These are phyloP conservation scores for Pollenia griseotomentosa DNA, from an alignment of 2,888 invertebrate species.

Conservation along the genomic window DNA sequence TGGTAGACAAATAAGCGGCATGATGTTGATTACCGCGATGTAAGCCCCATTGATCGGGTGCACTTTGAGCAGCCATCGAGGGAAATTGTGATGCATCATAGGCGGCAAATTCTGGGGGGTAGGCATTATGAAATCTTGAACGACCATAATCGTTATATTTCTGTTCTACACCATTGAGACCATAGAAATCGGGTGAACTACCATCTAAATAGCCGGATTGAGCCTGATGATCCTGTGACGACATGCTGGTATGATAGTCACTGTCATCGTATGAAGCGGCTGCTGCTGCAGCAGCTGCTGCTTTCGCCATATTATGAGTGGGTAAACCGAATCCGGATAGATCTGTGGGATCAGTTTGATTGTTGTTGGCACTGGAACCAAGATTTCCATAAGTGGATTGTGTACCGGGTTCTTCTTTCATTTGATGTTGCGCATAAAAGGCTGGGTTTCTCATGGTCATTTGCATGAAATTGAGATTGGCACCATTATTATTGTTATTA, in stretches of 20 bases:
- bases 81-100: slow-evolving; percentile 90
- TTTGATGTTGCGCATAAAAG: slow-evolving; percentile 82
- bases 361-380: slow-evolving; percentile 75
- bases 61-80: slow-evolving; percentile 88
- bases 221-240: slow-evolving; percentile 81
- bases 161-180: slow-evolving; percentile 76
- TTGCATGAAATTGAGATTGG: slow-evolving; percentile 82
- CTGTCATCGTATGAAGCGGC: slow-evolving; percentile 78
- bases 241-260: slow-evolving; percentile 80
- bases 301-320: slow-evolving; percentile 77
- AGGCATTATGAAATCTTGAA: slow-evolving; percentile 83
- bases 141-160: slow-evolving; percentile 80
- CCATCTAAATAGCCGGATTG: slow-evolving; percentile 80
- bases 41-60: slow-evolving; percentile 85
- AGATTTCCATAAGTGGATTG: slow-evolving; percentile 78
- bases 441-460: slow-evolving; percentile 81
- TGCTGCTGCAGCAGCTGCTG: slow-evolving; percentile 74
- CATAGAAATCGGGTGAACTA: slow-evolving; percentile 80
- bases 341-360: slow-evolving; percentile 82
- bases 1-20: slow-evolving; percentile 85
- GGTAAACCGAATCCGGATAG: slow-evolving; percentile 81
- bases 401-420: slow-evolving; percentile 84
- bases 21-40: slow-evolving; percentile 84
- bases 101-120: slow-evolving; percentile 84
- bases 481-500: slow-evolving; percentile 81